Evolutionary conservation across 1,140 invertebrate genomes (phyloP).

Genomic region (Campoletis sonorensis): DNA sequence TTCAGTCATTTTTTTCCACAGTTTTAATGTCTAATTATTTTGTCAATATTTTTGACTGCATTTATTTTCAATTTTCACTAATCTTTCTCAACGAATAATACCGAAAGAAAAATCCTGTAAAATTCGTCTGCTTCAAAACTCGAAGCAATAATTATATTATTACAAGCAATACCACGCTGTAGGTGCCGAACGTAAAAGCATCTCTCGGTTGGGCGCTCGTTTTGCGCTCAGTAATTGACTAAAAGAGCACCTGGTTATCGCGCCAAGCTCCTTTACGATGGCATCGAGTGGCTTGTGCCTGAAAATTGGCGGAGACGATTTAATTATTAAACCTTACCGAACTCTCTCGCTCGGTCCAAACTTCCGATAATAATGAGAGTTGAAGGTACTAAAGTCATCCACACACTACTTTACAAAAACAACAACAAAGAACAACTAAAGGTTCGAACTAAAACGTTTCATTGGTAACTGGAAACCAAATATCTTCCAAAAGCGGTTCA

Average conservation of each 20-base stretch:
- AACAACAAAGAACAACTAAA: too few relatives aligned
- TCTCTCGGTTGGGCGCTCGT: background rate
- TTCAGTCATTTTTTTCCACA: too few relatives aligned
- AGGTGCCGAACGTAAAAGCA: background rate
- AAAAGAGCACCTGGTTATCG: conserved; percentile 23
- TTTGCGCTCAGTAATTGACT: conserved; percentile 12
- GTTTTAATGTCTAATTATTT: too few relatives aligned
- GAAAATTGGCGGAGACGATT: conserved; percentile 37
- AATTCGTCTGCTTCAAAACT: background rate
- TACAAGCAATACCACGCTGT: background rate
- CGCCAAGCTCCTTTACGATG: background rate
- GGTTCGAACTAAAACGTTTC: too few relatives aligned
- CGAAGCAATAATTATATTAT: background rate
- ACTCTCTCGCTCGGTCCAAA: background rate
- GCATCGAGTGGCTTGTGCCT: conserved; percentile 1
- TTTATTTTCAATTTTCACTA: too few relatives aligned
- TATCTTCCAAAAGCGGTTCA: too few relatives aligned
- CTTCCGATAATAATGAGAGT: background rate
- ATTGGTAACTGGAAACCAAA: too few relatives aligned
- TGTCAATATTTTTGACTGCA: too few relatives aligned
- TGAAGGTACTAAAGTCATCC: background rate
- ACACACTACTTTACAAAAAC: too few relatives aligned
- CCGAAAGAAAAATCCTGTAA: background rate
- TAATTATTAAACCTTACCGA: conserved; percentile 55
- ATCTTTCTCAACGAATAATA: too few relatives aligned